Base-by-base conservation (phyloP, 1,140 invertebrate species). In the Leptinotarsa undecemlineata region DNA sequence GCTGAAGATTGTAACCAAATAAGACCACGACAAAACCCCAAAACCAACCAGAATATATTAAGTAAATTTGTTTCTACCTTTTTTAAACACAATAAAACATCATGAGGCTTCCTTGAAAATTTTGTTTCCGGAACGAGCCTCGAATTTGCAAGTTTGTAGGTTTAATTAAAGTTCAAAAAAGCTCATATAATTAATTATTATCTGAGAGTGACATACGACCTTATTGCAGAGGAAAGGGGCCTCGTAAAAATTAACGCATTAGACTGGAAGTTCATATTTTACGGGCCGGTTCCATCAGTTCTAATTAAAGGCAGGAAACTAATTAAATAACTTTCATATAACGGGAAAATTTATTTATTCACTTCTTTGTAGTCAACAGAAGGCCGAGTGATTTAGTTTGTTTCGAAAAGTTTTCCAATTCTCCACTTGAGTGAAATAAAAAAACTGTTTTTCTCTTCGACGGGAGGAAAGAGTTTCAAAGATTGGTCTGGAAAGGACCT, bases 291-390 rank as follows among this genome's bases (percentile, higher is more conserved):
- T 64, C 66, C 33, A 71, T 20, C 21, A 64, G 64, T n/a, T 57
- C 42, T 67, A 21, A 67, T 66, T 66, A 66, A 66, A 66, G 20
- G 21, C 63, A 33, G 15, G 26, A 23, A 66, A 66, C 63, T 66
- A 66, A 66, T 66, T 66, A 66, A 66, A 66, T 17, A 21, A 66
- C n/a, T 66, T 66, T 17, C 21, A 33, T 66, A 23, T 57, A 57
- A 57, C 51, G 51, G 21, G 20, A 66, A 66, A 66, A 15, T 33
- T 64, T 66, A 66, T 73, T 64, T 48, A 62, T 73, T 73, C 67
- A 67, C 23, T 73, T 47, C 47, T 42, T 62, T 57, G 15, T 57
- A 17, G 51, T 17, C 23, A 13, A 63, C 48, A 57, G 42, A 72
- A 61, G 48, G 72, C 33, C 20, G 67, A 61, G 64, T 47, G 47